A percentile compares a stretch with the other conserved stretches of the same genome.
phyloP scores from a whole-genome alignment of 1,140 invertebrate species.

The Oscheius sp. region DNA sequence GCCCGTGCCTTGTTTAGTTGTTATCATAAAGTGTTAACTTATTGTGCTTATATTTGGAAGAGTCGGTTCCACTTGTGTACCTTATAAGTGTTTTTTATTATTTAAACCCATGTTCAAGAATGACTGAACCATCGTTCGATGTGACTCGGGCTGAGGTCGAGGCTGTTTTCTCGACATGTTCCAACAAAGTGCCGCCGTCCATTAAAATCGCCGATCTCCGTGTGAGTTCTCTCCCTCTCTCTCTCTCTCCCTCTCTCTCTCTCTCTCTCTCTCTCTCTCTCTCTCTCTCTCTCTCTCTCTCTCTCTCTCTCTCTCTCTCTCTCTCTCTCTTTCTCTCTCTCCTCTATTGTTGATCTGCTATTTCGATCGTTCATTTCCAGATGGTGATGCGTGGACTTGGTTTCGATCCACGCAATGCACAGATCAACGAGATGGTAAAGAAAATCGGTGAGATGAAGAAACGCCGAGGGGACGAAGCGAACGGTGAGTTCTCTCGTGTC shows the following conservation, averaged over 20 bases:
- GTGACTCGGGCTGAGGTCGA: constrained; percentile 30
- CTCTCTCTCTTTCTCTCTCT: neutral
- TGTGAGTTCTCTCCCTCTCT: neutral
- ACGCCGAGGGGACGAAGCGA: neutral
- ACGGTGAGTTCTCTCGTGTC: neutral
- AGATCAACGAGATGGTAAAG: constrained; percentile 15
- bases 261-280: neutral
- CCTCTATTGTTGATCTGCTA: no score
- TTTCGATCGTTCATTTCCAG: neutral
- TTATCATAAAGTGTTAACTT: no score
- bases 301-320: neutral
- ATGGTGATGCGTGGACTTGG: constrained; percentile 26
- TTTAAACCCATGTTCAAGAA: neutral
- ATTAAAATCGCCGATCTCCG: constrained; percentile 11
- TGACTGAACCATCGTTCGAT: neutral
- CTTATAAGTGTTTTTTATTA: neutral
- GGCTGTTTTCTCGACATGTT: constrained; percentile 17
- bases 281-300: neutral
- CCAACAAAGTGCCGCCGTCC: constrained; percentile 13
- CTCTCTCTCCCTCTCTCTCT: neutral
- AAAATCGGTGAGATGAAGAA: constrained; percentile 26
- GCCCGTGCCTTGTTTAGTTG: neutral
- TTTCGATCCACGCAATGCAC: constrained; percentile 30
- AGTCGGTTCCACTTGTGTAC: no score
- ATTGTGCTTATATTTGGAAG: no score